Evolutionary conservation across 2,113 vertebrate genomes (phyloP).

Genomic region (Microtus richardsoni): DNA sequence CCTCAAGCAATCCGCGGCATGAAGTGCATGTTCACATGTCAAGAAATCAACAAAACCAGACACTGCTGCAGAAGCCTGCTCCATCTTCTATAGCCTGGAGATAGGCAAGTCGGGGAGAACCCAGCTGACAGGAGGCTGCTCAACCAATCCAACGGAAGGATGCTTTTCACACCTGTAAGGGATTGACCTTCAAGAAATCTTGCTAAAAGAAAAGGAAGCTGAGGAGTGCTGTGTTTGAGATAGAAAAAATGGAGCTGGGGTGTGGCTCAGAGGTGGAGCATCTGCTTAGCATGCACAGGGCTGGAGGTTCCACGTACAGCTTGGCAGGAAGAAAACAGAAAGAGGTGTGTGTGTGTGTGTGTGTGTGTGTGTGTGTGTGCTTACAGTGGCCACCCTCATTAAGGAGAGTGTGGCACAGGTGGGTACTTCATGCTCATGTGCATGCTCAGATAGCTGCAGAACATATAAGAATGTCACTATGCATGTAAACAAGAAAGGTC

Average conservation of each 20-base stretch:
- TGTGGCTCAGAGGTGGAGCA: neutral
- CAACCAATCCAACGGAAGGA: neutral
- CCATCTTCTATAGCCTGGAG: neutral
- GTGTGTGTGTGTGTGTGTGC: too few species aligned
- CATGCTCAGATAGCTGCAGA: neutral
- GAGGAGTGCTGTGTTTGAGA: neutral
- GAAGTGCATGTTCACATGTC: neutral
- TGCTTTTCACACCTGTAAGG: neutral
- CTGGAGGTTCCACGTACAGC: fast-evolving
- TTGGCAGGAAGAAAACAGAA: neutral
- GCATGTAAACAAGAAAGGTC: neutral
- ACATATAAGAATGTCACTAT: neutral
- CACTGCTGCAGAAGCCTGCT: neutral
- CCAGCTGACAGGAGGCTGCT: neutral
- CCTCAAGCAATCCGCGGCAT: neutral
- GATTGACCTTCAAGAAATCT: neutral
- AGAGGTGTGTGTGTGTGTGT: neutral
- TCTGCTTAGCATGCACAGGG: neutral
- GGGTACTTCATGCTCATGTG: neutral
- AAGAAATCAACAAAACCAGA: neutral
- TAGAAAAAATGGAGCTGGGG: too few species aligned
- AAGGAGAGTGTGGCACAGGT: neutral
- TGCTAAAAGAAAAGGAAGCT: neutral
- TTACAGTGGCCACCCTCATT: neutral
- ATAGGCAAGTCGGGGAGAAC: neutral